Base-by-base conservation (phyloP, 2,113 vertebrate genomes). In the Platichthys stellatus region DNA sequence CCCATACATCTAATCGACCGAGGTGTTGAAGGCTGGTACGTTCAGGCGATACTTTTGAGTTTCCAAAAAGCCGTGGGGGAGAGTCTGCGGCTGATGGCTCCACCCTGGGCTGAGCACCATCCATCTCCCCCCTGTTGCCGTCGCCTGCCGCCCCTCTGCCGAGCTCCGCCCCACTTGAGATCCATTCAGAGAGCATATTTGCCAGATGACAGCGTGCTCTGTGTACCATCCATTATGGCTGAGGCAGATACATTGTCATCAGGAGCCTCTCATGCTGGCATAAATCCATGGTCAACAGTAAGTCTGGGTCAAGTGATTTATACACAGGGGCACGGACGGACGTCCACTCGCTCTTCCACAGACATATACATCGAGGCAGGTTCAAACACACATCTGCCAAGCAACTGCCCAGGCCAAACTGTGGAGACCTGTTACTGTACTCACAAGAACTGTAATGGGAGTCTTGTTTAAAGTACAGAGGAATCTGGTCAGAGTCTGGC, bases 231-330 rank as follows among this genome's bases (percentile, higher is more conserved):
- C 78, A 86, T 91, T 88, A 92, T 67, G 26, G 43, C 70, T 38
- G 35, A 68, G 86, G 75, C 78, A 87, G 88, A 89, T 86, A 90
- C 83, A 86, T 86, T 88, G 90, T 92, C 89, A 89, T 86, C 76
- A 3, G 81, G 84, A 90, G 79, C 72, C 83, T 85, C 80, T 89
- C 74, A 73, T 15, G 40, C 85, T 83, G 86, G 83, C 68, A 86
- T 85, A 89, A 90, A 91, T 90, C 83, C 76, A 87, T 0, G 81
- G 88, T 86, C 88, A 90, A 88, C 87, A 84, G 80, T 87, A 80
- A 91, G 90, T 90, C 88, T 86, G 73, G 92, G 91, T 93, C 92
- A 92, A 91, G 90, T 92, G 91, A 93, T 92, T 90, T 93, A 93
- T 90, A 90, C 83, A 89, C 81, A 79, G 58, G 85, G 86, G 78